Evolutionary conservation across 2,888 invertebrate genomes (phyloP), one percentile per base, ranked within the genome.

Genomic region (Polydrusus pterygomalis): DNA sequence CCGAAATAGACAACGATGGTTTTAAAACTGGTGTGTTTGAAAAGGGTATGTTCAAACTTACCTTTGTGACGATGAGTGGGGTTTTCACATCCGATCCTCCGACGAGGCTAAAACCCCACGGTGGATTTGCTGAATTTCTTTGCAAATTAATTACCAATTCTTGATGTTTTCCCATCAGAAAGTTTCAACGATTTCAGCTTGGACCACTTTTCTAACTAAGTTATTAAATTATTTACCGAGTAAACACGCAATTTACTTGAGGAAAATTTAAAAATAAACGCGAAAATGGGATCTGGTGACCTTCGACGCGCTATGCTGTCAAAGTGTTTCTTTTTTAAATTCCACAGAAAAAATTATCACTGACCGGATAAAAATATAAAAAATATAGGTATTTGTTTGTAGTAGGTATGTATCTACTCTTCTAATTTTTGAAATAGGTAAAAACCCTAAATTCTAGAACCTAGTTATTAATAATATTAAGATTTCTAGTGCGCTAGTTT

Each of bases 51-150:
- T 25, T 3, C 20, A 0, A 25, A 75, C 90, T 91, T 92, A 96
- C 96, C 93, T 94, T 93, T 80, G 96, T 96, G 87, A 97, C 93
- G 87, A 96, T 93, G 86, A 97, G 91, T 78, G 96, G 96, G 67
- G 95, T 93, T 85, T 94, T 93, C 84, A 96, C 91, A 90, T 96
- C 96, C 80, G 94, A 91, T 82, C 96, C 96, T 82, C 96, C 96
- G 80, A 95, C 94, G 82, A 96, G 90, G 83, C 96, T 92, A 83
- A 96, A 94, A 76, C 96, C 96, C 96, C 96, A 96, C 84, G 93
- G 93, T 84, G 92, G 92, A 81, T 91, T 91, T 81, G 91, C 90
- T 84, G 91, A 91, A 83, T 93, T 92, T 81, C 96, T 92, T 83
- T 90, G 91, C 84, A 96, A 90, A 81, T 91, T 91, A 84, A 96